These are phyloP conservation scores for Drosophila nigromelanica DNA, from an alignment of 1,140 invertebrate genomes.

Conservation along the genomic window DNA sequence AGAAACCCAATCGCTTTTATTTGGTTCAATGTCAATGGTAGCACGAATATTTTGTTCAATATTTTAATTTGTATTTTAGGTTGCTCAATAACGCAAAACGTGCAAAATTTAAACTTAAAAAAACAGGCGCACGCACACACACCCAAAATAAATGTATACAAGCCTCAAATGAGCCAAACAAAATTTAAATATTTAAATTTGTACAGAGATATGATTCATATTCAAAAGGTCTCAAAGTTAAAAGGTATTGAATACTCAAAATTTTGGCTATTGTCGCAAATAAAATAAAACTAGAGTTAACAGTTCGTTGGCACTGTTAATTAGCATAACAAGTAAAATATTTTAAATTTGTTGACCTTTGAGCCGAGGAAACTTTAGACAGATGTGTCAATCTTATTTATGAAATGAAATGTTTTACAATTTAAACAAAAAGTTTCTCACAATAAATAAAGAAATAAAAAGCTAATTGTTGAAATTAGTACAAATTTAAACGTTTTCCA, in stretches of 20 bases:
- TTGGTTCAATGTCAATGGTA: slow-evolving; percentile 36
- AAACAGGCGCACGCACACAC: background rate
- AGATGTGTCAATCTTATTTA: background rate
- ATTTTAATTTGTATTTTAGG: background rate
- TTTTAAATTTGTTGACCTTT: background rate
- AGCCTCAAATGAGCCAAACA: too few species aligned
- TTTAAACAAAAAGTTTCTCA: too few species aligned
- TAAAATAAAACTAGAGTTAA: background rate
- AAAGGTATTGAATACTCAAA: background rate
- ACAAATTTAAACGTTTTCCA: too few species aligned
- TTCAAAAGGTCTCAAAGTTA: background rate
- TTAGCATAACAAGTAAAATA: background rate
- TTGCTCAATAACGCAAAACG: slow-evolving; percentile 24
- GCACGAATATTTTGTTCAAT: background rate
- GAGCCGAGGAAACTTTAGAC: background rate
- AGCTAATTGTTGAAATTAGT: too few species aligned
- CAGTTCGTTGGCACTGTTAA: background rate
- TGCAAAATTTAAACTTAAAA: slow-evolving; percentile 25
- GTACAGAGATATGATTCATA: background rate
- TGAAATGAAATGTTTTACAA: too few species aligned
- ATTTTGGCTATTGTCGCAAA: background rate
- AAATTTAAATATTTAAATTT: slow-evolving; percentile 7
- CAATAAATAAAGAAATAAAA: too few species aligned
- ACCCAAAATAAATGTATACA: background rate
- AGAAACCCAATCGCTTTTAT: slow-evolving; percentile 16